Conservation (phyloP, 2,888 invertebrate species). For the Scrobipalpa costella region DNA sequence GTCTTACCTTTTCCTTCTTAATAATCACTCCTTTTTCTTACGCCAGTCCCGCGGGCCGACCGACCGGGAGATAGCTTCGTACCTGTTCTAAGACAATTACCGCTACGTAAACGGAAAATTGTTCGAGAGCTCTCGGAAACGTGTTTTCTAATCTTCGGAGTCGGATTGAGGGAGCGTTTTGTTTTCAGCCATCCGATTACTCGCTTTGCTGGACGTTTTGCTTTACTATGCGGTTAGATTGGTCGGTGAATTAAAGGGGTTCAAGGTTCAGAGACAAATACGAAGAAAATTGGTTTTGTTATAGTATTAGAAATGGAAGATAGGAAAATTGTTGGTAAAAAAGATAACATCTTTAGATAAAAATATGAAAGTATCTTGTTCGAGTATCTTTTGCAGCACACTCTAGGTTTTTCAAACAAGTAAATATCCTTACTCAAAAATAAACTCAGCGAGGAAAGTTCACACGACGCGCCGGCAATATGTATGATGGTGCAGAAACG, state of each 20-base stretch:
- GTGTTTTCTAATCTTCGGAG: slow-evolving; percentile 74
- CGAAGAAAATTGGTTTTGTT: background rate
- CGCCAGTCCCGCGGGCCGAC: slow-evolving; percentile 33
- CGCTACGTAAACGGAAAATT: slow-evolving; percentile 77
- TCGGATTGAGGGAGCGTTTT: slow-evolving; percentile 49
- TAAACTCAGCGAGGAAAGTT: slow-evolving; percentile 15
- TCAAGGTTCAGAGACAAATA: background rate
- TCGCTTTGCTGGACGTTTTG: slow-evolving; percentile 33
- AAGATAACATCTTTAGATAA: background rate
- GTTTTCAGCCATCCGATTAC: slow-evolving; percentile 56
- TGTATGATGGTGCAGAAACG: slow-evolving; percentile 21
- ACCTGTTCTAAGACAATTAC: slow-evolving; percentile 77
- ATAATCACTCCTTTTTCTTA: background rate
- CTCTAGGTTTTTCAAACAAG: slow-evolving; percentile 6
- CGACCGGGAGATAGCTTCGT: slow-evolving; percentile 58
- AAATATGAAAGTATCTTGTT: background rate
- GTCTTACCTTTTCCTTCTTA: too few species aligned
- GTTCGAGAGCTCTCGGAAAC: slow-evolving; percentile 69
- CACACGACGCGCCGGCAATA: slow-evolving; percentile 17
- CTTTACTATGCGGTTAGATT: slow-evolving; percentile 10
- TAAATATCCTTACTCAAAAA: slow-evolving; percentile 14
- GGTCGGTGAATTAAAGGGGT: background rate
- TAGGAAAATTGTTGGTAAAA: background rate
- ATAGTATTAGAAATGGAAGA: background rate
- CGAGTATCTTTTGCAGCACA: slow-evolving; percentile 1